Conservation (phyloP, 2,888 invertebrate species). For the Yponomeuta evonymella region DNA sequence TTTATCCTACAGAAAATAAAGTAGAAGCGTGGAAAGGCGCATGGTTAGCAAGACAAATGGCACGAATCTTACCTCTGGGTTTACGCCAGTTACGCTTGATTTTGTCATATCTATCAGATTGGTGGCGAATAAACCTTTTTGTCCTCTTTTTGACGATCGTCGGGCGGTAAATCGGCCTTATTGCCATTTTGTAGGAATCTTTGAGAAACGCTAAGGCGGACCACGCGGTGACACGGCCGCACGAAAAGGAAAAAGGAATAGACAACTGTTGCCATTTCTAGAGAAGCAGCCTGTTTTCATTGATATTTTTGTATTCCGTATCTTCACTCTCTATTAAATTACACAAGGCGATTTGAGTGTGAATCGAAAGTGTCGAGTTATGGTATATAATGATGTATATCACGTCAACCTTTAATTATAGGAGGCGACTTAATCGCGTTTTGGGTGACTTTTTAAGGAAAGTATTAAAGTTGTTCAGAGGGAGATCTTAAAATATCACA, state of each 20-base stretch:
- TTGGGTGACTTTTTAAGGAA: no score
- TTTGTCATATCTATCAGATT: constrained; percentile 98
- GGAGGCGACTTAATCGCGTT: no score
- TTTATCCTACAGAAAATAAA: not conserved
- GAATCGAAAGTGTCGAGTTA: no score
- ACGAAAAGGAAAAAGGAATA: constrained; percentile 70
- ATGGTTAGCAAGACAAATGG: constrained; percentile 18
- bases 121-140: constrained; percentile 98
- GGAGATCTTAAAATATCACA: no score
- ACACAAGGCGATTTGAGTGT: no score
- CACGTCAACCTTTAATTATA: no score
- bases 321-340: no score
- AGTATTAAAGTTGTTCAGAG: no score
- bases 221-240: constrained; percentile 76
- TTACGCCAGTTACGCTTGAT: constrained; percentile 99
- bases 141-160: constrained; percentile 97
- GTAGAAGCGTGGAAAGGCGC: constrained; percentile 2
- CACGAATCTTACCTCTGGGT: constrained; percentile 84
- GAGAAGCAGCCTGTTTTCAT: constrained; percentile 47
- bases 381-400: no score
- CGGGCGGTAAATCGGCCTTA: constrained; percentile 91
- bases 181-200: constrained; percentile 84
- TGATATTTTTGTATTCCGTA: constrained; percentile 16
- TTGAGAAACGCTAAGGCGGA: constrained; percentile 59
- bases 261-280: constrained; percentile 57